A percentile compares a stretch with the other conserved stretches of the same genome.
phyloP scores from a whole-genome alignment of 1,140 invertebrate species.

The Latrodectus geometricus region DNA sequence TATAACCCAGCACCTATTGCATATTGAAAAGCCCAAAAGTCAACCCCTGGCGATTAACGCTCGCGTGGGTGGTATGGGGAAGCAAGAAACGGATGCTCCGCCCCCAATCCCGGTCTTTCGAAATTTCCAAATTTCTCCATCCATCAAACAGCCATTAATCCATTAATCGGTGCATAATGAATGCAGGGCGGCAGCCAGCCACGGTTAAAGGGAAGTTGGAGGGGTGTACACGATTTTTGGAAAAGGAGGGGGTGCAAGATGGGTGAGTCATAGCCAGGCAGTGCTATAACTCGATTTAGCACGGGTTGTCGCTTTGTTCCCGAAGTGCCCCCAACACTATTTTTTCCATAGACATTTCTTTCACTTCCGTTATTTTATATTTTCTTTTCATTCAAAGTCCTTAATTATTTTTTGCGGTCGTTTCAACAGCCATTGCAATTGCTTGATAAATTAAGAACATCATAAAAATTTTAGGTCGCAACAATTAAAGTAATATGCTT shows the following conservation, averaged over 20 bases:
- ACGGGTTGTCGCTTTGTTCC: conserved; percentile 42
- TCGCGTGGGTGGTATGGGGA: neutral
- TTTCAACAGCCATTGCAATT: neutral
- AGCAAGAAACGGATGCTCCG: neutral
- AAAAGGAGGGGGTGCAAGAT: neutral
- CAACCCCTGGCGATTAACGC: conserved; percentile 54
- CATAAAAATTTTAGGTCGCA: no score
- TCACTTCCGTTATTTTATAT: neutral
- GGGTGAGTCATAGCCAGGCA: conserved; percentile 9
- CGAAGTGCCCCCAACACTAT: conserved; percentile 1
- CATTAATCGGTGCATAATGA: conserved; percentile 61
- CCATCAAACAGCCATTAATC: conserved; percentile 58
- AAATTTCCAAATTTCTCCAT: conserved; percentile 52
- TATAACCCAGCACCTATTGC: neutral
- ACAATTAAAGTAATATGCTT: no score
- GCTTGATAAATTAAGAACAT: no score
- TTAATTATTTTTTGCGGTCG: conserved; percentile 5
- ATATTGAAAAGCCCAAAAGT: conserved; percentile 42
- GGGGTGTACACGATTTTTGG: conserved; percentile 35
- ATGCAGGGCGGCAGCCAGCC: conserved; percentile 5
- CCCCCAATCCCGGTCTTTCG: neutral
- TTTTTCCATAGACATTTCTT: neutral
- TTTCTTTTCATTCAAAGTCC: neutral
- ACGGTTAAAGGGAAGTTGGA: conserved; percentile 7
- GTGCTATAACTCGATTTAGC: conserved; percentile 49